Evolutionary conservation across 1,140 invertebrate genomes (phyloP).

Genomic region (Rhagoletis zephyria): DNA sequence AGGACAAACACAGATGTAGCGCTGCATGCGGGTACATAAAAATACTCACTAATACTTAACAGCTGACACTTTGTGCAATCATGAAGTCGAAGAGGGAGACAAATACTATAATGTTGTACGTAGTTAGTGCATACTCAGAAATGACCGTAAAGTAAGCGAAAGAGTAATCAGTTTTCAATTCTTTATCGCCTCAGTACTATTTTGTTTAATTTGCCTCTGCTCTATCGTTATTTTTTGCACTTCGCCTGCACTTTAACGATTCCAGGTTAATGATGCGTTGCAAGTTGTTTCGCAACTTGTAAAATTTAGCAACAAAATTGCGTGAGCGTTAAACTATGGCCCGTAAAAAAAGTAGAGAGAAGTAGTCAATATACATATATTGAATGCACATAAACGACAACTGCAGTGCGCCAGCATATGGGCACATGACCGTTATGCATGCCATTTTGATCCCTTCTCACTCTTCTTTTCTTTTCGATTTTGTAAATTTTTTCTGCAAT

Average conservation of each 20-base stretch:
- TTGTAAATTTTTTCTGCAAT: background rate
- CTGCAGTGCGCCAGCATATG: background rate
- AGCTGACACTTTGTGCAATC: background rate
- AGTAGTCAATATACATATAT: background rate
- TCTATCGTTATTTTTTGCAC: background rate
- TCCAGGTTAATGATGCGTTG: background rate
- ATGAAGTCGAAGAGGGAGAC: background rate
- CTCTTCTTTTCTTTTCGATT: background rate
- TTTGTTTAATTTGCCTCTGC: background rate
- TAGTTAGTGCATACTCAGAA: background rate
- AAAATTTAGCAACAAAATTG: slow-evolving; percentile 13
- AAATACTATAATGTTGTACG: background rate
- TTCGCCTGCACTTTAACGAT: slow-evolving; percentile 12
- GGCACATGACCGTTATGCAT: background rate
- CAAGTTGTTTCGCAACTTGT: background rate
- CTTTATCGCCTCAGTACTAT: background rate
- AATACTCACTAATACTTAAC: background rate
- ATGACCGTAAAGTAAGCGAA: background rate
- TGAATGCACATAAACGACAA: background rate
- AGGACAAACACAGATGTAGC: background rate
- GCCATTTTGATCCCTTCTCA: background rate
- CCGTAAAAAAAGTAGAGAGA: background rate
- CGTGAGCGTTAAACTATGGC: background rate
- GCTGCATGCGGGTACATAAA: background rate
- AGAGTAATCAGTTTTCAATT: slow-evolving; percentile 20